Percentiles rank a stretch among this genome's conserved stretches.
phyloP scores from a whole-genome alignment of 2,113 vertebrate genomes.

The Cervus canadensis region DNA sequence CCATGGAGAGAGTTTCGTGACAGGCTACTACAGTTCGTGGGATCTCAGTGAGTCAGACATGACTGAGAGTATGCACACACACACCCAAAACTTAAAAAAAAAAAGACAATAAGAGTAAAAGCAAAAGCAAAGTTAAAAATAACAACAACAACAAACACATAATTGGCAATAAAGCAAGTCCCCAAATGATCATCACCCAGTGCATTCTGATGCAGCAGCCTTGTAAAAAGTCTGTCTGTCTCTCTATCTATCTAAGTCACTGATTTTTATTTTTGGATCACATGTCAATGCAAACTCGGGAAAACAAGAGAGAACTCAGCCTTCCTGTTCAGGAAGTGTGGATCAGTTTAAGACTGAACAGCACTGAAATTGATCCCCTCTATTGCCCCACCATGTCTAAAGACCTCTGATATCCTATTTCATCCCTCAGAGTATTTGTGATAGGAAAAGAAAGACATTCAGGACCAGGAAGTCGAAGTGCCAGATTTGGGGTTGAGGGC shows the following conservation, averaged over 20 bases:
- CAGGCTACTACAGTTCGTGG: background rate
- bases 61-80: background rate
- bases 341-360: background rate
- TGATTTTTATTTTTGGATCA: background rate
- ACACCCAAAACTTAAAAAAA: background rate
- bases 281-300: background rate
- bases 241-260: background rate
- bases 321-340: background rate
- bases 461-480: background rate
- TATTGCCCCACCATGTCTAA: background rate
- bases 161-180: background rate
- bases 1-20: background rate
- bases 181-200: background rate
- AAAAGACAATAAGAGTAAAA: background rate
- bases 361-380: background rate
- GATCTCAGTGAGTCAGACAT: background rate
- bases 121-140: background rate
- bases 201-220: background rate
- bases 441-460: background rate
- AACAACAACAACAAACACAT: background rate
- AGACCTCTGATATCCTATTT: background rate
- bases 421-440: background rate
- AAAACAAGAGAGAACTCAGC: background rate
- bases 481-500: background rate
- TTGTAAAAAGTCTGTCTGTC: background rate